A percentile compares a stretch with the other conserved stretches of the same genome.
phyloP scores from a whole-genome alignment of 2,797 vertebrate genomes.

The Nyctibius grandis region DNA sequence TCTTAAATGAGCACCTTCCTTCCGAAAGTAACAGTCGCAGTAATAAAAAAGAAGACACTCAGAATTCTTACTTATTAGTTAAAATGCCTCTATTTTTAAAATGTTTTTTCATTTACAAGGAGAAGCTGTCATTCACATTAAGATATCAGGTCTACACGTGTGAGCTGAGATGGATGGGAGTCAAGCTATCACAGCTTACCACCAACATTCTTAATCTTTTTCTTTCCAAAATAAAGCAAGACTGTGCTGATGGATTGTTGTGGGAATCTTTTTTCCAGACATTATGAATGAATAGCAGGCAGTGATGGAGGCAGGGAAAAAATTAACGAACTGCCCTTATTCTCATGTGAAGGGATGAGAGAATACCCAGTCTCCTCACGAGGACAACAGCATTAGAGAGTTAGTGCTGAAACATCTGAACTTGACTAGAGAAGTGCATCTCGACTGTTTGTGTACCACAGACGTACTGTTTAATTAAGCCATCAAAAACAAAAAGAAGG shows the following conservation, averaged over 20 bases:
- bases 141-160: background rate
- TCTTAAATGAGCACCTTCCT: background rate
- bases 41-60: background rate
- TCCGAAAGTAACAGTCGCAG: background rate
- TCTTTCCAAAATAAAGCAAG: background rate
- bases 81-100: background rate
- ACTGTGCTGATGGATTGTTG: background rate
- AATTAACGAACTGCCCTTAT: background rate
- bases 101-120: background rate
- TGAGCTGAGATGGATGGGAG: background rate
- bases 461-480: slow-evolving; percentile 45
- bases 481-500: background rate
- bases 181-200: background rate
- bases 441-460: background rate
- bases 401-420: background rate
- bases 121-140: background rate
- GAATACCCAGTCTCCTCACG: background rate
- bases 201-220: background rate
- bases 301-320: background rate
- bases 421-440: background rate
- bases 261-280: background rate
- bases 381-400: background rate
- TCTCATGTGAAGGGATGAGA: background rate
- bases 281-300: background rate
- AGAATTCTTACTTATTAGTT: background rate